Conservation (phyloP, 2,113 vertebrate genomes). For the Vulpes vulpes region DNA sequence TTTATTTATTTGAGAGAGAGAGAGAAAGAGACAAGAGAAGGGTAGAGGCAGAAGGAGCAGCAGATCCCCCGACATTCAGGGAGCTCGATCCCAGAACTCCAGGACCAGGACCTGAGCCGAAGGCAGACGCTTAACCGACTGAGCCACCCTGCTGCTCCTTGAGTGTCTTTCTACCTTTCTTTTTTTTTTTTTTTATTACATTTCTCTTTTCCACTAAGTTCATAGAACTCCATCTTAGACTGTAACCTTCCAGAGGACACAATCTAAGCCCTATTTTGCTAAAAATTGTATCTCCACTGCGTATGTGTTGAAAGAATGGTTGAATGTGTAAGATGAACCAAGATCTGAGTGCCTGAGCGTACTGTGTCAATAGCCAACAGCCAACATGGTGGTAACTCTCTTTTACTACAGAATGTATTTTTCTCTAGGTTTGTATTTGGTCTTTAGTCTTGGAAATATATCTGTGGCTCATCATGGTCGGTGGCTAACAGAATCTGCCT, state of each 20-base stretch:
- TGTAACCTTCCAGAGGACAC: background rate
- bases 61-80: too few relatives aligned
- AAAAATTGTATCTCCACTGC: background rate
- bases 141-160: too few relatives aligned
- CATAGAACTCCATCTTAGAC: background rate
- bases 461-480: too few relatives aligned
- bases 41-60: too few relatives aligned
- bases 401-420: background rate
- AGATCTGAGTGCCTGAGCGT: background rate
- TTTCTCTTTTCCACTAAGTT: background rate
- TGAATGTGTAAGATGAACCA: too few relatives aligned
- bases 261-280: background rate
- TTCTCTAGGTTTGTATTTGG: background rate
- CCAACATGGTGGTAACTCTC: background rate
- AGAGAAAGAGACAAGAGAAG: too few relatives aligned
- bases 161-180: background rate
- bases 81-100: too few relatives aligned
- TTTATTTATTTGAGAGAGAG: too few relatives aligned
- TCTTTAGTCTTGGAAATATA: background rate
- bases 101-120: too few relatives aligned
- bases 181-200: background rate
- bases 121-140: too few relatives aligned
- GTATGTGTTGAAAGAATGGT: background rate
- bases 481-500: background rate
- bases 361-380: background rate